These are phyloP conservation scores for Muscicapa striata DNA, from an alignment of 2,797 vertebrate species.

Conservation along the genomic window DNA sequence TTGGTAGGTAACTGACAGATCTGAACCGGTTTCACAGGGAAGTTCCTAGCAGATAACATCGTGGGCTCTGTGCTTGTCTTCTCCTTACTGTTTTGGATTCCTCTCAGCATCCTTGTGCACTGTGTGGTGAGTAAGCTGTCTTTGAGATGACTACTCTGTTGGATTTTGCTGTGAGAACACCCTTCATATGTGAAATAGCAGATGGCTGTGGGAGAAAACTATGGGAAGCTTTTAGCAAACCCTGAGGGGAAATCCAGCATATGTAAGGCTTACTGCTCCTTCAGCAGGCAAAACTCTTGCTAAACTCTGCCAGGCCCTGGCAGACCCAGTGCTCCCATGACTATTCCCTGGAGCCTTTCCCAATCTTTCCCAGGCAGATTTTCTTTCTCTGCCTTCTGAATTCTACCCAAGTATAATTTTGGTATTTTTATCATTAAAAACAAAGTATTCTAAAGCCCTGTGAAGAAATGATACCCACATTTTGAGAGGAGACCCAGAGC, in stretches of 20 bases:
- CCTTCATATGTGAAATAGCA: neutral
- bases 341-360: neutral
- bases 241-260: neutral
- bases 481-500: neutral
- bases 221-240: neutral
- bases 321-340: neutral
- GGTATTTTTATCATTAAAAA: neutral
- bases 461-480: neutral
- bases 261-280: neutral
- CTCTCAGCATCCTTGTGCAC: constrained; percentile 96
- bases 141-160: neutral
- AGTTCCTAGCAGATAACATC: constrained; percentile 97
- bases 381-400: neutral
- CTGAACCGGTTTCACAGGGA: constrained; percentile 79
- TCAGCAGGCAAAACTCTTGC: neutral
- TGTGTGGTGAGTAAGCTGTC: constrained; percentile 88
- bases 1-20: neutral
- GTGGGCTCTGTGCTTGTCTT: constrained; percentile 98
- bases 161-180: neutral
- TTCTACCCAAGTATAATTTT: neutral
- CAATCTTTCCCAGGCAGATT: neutral
- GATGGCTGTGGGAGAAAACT: neutral
- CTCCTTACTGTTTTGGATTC: constrained; percentile 97
- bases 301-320: neutral
- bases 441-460: neutral